Percentiles rank a stretch among this genome's conserved stretches.
phyloP scores from a whole-genome alignment of 2,888 invertebrate species.

The Atrina japonica region DNA sequence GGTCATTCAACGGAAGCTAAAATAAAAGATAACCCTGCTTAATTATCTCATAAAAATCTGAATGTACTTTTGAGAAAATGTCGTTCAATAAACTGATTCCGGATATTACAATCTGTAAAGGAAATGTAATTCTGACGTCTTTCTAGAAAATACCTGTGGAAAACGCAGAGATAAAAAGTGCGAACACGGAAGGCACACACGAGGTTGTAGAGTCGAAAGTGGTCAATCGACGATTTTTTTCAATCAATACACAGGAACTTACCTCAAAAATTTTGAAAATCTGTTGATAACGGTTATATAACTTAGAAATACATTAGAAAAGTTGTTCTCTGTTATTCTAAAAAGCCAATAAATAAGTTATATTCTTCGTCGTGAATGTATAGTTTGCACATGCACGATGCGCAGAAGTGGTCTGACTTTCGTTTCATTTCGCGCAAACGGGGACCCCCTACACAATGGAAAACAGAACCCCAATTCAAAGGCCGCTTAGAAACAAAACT shows the following conservation, averaged over 20 bases:
- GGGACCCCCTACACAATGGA: conserved; percentile 51
- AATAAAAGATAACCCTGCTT: not conserved
- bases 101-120: no score
- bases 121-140: no score
- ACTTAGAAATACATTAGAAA: conserved; percentile 47
- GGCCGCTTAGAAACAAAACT: not conserved
- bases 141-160: not conserved
- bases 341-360: conserved; percentile 16
- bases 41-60: not conserved
- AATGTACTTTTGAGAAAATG: no score
- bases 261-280: conserved; percentile 45
- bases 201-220: conserved; percentile 14
- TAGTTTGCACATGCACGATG: conserved; percentile 67
- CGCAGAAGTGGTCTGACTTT: conserved; percentile 57
- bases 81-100: no score
- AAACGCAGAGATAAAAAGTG: not conserved
- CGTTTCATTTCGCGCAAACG: conserved; percentile 48
- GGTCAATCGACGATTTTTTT: not conserved
- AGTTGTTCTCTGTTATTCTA: conserved; percentile 7
- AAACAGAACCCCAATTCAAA: conserved; percentile 48
- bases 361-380: not conserved
- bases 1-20: not conserved
- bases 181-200: conserved; percentile 39
- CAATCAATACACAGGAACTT: conserved; percentile 23
- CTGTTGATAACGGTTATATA: conserved; percentile 21